Evolutionary conservation across 2,113 vertebrate genomes (phyloP), one percentile per base, ranked within the genome.

Genomic region (Neoarius graeffei): DNA sequence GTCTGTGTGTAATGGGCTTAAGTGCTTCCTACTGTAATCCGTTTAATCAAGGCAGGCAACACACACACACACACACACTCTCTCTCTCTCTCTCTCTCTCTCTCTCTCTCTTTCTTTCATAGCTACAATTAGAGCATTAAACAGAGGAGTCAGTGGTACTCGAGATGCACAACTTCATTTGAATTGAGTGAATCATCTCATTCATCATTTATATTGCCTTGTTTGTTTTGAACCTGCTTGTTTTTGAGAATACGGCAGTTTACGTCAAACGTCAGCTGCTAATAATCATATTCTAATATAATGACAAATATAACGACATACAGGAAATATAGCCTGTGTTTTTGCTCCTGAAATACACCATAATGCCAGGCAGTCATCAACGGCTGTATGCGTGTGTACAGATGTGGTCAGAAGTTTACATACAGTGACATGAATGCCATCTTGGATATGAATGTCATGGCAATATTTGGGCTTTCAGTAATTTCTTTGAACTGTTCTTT

Each of bases 161-260:
- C 5, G 27, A 77, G 25, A 57, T 60, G 9, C 42, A 77, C 57
- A 77, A 79, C 59, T 85, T 77, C 23, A 76, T 74, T 74, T 85
- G 84, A 85, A 85, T 85, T 66, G 59, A 42, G 48, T 79, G 48
- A 86, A 60, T 79, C 74, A 86, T 66, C n/a, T 77, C 59, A 64
- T 86, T 86, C 42, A 86, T 86, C 42, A 27, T 64, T 27, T 86
- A 60, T 77, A 10, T 85, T 62, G 42, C 60, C 27, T 35, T 30
- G 25, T 79, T 59, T 76, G 69, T 64, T 86, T 85, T 62, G 84
- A 50, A 23, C 35, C 54, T 69, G 27, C 30, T 35, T 35, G 30
- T 35, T 35, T 85, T 85, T 5, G 23, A 76, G 69, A 76, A 60
- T 83, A 14, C 56, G 71, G n/a, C 19, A 48, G 19, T 23, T 73